Percentiles rank a stretch among this genome's conserved stretches.
phyloP scores from a whole-genome alignment of 2,113 vertebrate genomes.

The Lichenostomus cassidix region DNA sequence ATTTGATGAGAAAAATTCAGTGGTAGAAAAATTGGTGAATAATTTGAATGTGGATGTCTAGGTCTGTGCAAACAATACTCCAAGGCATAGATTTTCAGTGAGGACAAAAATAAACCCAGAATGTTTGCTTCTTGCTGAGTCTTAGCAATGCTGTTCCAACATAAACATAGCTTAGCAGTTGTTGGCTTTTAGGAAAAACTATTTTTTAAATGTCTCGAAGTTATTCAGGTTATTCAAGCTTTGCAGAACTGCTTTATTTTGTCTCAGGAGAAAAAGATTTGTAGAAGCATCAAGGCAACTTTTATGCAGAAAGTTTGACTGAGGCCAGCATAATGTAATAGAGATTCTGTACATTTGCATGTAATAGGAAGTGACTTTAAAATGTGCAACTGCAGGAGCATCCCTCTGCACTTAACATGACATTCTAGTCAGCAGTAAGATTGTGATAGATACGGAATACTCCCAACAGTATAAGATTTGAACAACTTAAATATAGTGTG shows the following conservation, averaged over 20 bases:
- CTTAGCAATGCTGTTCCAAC: background rate
- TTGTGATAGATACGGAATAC: background rate
- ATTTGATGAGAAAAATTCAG: background rate
- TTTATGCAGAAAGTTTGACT: background rate
- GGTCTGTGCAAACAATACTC: background rate
- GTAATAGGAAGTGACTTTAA: background rate
- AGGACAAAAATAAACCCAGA: constrained; percentile 13
- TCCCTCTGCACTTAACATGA: background rate
- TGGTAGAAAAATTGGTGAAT: background rate
- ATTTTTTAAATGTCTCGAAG: background rate
- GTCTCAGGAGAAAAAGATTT: background rate
- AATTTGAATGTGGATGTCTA: background rate
- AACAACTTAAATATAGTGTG: background rate
- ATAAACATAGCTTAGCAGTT: background rate
- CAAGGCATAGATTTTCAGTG: background rate
- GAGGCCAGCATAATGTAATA: too few species aligned
- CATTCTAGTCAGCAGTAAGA: background rate
- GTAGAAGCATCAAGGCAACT: background rate
- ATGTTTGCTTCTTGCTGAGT: background rate
- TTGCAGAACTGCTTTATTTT: background rate
- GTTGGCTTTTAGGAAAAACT: background rate
- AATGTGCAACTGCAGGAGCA: background rate
- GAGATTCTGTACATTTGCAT: background rate
- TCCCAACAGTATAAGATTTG: background rate
- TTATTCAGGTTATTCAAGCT: background rate